Evolutionary conservation across 2,888 invertebrate genomes (phyloP), one percentile per base, ranked within the genome.

Genomic region (Tuta absoluta): DNA sequence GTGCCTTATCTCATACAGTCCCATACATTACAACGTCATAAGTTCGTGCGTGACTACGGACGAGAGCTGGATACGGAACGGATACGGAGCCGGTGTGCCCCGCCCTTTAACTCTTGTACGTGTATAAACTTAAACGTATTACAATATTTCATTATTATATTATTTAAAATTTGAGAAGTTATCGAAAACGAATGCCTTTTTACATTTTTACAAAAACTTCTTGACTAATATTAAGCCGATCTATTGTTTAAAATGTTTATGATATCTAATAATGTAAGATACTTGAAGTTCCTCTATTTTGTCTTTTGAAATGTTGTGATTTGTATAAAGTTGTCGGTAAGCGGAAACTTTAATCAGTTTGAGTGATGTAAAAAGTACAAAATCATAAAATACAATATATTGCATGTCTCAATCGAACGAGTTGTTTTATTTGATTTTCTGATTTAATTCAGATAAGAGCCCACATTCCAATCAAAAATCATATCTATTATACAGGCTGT

Each of bases 301-400:
- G 75, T 80, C 80, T 76, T 33, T 73, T 74, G 76, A 76, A 78
- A 77, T 76, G 74, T 83, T 86, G 88, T 87, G 86, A 87, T 87
- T 78, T 78, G 74, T 66, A 48, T 77, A 75, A 61, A 23, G 33
- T 28, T 28, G 24, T 51, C 19, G 28, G 24, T 28, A 56, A 56
- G 56, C 33, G n/a, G 17, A 56, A 24, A 12, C 14, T 56, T 17
- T n/a, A 33, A 33, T 28, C 24, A 33, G 33, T 33, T 56, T 33
- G 49, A 45, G 73, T 79, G 74, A 70, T 67, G 77, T 80, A 77
- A 48, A 80, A 76, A 85, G 83, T 85, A 86, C 81, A 84, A 81
- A 75, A 75, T 76, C 61, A 61, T 53, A 48, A 66, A 63, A 51
- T 66, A 66, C 81, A 84, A 77, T 85, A 82, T 86, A 87, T 87